A percentile compares a stretch with the other conserved stretches of the same genome.
phyloP scores from a whole-genome alignment of 2,888 invertebrate species.

The Eristalis tenax region DNA sequence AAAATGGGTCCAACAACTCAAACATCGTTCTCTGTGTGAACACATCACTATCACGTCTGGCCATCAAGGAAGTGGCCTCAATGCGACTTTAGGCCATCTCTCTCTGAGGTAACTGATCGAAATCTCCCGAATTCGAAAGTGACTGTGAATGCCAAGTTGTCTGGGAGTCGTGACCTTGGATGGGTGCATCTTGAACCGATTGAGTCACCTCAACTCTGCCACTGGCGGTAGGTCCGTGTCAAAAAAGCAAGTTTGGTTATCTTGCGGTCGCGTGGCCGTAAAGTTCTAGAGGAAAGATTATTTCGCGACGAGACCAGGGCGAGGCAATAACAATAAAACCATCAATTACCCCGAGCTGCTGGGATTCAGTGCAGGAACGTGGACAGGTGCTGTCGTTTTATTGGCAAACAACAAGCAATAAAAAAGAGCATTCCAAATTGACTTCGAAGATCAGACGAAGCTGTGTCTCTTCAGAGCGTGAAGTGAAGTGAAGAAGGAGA shows the following conservation, averaged over 20 bases:
- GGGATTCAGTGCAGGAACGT: not conserved
- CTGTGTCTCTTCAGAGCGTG: not conserved
- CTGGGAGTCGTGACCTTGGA: not conserved
- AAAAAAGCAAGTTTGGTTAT: not conserved
- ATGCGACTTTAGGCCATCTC: not conserved
- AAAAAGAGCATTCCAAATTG: not conserved
- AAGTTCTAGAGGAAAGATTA: not conserved
- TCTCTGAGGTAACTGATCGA: not conserved
- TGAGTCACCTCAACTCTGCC: not conserved
- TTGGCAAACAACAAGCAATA: not conserved
- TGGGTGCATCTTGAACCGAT: not conserved
- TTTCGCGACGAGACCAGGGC: not conserved
- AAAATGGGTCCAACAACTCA: not conserved
- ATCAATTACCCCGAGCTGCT: not conserved
- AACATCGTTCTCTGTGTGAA: not conserved
- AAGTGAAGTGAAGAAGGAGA: no score
- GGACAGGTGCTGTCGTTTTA: not conserved
- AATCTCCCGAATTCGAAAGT: not conserved
- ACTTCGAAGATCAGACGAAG: not conserved
- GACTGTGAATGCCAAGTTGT: not conserved
- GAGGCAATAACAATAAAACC: not conserved
- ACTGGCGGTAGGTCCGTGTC: not conserved
- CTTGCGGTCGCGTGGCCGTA: not conserved
- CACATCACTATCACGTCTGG: not conserved
- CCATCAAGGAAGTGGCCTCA: not conserved